phyloP scores from a whole-genome alignment of 2,113 vertebrate species.

The Nematolebias whitei region DNA sequence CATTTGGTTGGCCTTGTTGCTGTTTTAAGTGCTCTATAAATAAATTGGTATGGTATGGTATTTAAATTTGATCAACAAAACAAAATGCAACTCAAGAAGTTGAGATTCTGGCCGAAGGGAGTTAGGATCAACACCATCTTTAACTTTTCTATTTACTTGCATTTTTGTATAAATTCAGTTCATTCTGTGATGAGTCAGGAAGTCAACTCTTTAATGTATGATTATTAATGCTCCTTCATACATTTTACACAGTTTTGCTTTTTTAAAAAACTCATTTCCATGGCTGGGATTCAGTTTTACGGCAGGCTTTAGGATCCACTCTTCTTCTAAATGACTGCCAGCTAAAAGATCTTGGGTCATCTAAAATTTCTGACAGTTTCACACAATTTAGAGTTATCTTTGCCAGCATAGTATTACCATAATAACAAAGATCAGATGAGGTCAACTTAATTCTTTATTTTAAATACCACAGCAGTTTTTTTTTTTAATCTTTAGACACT shows the following conservation, averaged over 20 bases:
- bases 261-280: conserved; percentile 10
- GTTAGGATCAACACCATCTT: not conserved
- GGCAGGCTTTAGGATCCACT: conserved; percentile 9
- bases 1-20: too few relatives aligned
- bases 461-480: not conserved
- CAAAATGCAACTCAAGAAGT: conserved; percentile 23
- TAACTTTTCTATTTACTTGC: conserved; percentile 7
- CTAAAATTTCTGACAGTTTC: conserved; percentile 28
- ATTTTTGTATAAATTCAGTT: conserved; percentile 18
- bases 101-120: conserved; percentile 13
- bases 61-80: too few relatives aligned
- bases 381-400: conserved; percentile 16
- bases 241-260: not conserved
- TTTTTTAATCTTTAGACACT: not conserved
- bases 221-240: not conserved
- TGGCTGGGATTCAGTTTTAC: conserved; percentile 5
- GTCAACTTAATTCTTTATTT: not conserved
- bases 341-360: conserved; percentile 4
- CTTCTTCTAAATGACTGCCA: not conserved
- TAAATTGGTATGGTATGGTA: too few relatives aligned
- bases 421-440: conserved; percentile 9
- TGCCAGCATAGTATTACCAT: conserved; percentile 24
- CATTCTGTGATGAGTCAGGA: not conserved
- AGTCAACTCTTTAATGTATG: not conserved
- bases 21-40: too few relatives aligned